Evolutionary conservation across 2,113 vertebrate genomes (phyloP).

Genomic region (Raja brachyura): DNA sequence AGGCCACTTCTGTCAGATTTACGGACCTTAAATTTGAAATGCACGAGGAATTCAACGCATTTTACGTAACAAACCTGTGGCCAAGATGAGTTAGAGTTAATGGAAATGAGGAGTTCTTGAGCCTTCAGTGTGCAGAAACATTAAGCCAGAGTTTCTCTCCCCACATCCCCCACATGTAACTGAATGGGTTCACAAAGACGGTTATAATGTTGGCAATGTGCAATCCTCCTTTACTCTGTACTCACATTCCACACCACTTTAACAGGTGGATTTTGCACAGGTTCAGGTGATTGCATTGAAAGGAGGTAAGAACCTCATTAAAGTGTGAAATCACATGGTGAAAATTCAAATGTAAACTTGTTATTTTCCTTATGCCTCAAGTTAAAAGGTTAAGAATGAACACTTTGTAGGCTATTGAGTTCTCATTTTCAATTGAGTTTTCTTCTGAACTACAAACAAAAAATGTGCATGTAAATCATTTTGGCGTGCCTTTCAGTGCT

Average conservation of each 20-base stretch:
- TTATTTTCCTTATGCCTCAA: no score
- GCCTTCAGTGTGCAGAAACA: not conserved
- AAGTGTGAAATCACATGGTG: not conserved
- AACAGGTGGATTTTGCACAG: not conserved
- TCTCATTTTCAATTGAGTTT: not conserved
- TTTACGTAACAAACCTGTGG: not conserved
- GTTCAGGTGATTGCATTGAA: not conserved
- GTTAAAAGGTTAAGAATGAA: not conserved
- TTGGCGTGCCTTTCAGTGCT: not conserved
- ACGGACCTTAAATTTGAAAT: not conserved
- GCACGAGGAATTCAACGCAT: not conserved
- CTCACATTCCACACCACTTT: not conserved
- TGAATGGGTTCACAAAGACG: no score
- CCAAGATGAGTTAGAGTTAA: not conserved
- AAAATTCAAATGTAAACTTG: no score
- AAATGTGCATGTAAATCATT: not conserved
- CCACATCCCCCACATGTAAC: not conserved
- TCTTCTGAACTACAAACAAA: not conserved
- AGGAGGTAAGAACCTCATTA: not conserved
- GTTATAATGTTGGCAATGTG: not conserved
- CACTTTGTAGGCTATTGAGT: not conserved
- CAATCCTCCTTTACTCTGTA: not conserved
- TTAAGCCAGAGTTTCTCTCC: not conserved
- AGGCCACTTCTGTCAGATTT: conserved; percentile 12
- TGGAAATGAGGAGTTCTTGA: not conserved